These are phyloP conservation scores for Craseonycteris thonglongyai DNA, from an alignment of 2,113 vertebrate genomes.

Conservation along the genomic window DNA sequence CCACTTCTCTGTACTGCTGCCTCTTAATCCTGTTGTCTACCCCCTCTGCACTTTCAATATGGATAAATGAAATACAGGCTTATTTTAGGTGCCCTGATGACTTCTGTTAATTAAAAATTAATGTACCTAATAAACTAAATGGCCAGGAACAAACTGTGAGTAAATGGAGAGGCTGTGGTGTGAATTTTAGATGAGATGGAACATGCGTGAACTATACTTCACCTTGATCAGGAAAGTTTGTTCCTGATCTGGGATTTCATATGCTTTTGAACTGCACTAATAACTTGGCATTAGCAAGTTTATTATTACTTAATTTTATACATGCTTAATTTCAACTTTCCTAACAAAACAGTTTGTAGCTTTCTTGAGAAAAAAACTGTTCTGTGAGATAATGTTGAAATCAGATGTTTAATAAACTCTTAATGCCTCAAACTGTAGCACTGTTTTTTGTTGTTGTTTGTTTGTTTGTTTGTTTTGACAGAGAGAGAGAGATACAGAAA, in stretches of 20 bases:
- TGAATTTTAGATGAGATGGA: neutral
- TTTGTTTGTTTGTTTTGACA: no score
- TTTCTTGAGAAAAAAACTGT: neutral
- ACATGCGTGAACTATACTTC: fast-evolving
- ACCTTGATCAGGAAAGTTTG: neutral
- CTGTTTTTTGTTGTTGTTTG: no score
- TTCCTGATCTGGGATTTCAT: neutral
- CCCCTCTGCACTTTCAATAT: neutral
- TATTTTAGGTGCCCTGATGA: neutral
- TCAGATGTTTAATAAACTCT: neutral
- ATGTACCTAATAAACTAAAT: neutral
- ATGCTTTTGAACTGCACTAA: neutral
- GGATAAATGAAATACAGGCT: neutral
- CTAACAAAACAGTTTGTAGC: slow-evolving; percentile 18
- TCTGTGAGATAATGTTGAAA: neutral
- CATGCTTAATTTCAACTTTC: neutral
- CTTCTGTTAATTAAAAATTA: neutral
- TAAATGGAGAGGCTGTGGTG: neutral
- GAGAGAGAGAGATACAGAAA: no score
- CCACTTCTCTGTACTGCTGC: neutral
- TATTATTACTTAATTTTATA: neutral
- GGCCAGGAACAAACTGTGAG: neutral
- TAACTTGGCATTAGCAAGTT: neutral
- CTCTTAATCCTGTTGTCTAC: no score
- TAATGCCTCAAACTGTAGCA: neutral